Evolutionary conservation across 2,797 vertebrate species (phyloP), one percentile per base, ranked within the genome.

Genomic region (Brachyalestes nurse): DNA sequence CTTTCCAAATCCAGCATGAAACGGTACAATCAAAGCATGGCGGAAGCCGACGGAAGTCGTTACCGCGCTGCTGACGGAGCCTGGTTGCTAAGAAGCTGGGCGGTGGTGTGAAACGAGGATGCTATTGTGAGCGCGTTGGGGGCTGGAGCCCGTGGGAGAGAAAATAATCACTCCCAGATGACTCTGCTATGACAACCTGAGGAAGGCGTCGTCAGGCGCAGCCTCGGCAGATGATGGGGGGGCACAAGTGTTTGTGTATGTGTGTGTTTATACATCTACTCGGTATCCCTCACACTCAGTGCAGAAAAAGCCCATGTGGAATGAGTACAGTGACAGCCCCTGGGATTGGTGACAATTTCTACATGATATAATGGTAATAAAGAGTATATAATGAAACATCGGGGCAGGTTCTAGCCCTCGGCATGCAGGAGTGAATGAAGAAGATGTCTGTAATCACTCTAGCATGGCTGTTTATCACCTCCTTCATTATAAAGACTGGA

Each of bases 121-220:
- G 91, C 91, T 90, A 91, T 90, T 85, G 72, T 83, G 77, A 72
- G 47, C 4, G 12, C 87, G 80, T 79, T 67, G 62, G 77, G 86
- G 84, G 83, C 84, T 82, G 64, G 62, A 88, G 89, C 88, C 89
- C 90, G 79, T 82, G 78, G 83, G 89, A 88, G 88, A 85, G 88
- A 90, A 81, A 88, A 86, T 93, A 87, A 90, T 93, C 90, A 92
- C 88, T 79, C 85, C 82, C 83, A 90, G 90, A 90, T 83, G 89
- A 90, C 72, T 84, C 75, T 83, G 78, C 78, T 87, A 88, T 65
- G 88, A 90, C 88, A 91, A 88, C 84, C 88, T 87, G 84, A 90
- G 87, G 90, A 89, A 88, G 82, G 83, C 74, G 80, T 91, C 69
- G 84, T 92, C 90, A 89, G 85, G 85, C 80, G 77, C 72, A 74